Conservation (phyloP, 2,888 invertebrate species). For the Agonum fuliginosum region DNA sequence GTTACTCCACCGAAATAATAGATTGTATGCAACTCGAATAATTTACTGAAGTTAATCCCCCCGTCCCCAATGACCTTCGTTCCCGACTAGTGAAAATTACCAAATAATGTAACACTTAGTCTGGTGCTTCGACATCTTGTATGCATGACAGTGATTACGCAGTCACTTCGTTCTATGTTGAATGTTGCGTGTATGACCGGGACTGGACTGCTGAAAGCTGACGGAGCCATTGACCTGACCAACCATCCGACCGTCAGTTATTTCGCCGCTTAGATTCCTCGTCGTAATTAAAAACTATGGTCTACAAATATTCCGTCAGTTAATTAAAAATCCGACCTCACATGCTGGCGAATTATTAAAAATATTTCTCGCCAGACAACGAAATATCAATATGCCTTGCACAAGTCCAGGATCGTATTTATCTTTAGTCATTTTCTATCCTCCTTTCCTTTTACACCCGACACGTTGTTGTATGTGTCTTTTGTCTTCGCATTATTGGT, state of each 20-base stretch:
- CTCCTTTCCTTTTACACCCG: not conserved
- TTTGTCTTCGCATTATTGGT: constrained; percentile 36
- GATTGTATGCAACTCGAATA: constrained; percentile 66
- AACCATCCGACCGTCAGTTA: not conserved
- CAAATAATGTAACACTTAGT: constrained; percentile 60
- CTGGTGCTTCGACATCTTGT: constrained; percentile 52
- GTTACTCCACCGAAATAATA: constrained; percentile 65
- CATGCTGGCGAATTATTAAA: constrained; percentile 52
- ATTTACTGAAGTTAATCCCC: constrained; percentile 66
- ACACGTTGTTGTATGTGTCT: constrained; percentile 12
- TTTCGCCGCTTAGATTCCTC: constrained; percentile 25
- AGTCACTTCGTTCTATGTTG: constrained; percentile 32
- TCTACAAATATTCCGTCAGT: constrained; percentile 58
- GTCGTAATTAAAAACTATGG: constrained; percentile 59
- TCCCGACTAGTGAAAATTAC: constrained; percentile 61
- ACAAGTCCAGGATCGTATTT: constrained; percentile 12
- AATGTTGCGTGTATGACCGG: not conserved
- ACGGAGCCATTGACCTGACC: not conserved
- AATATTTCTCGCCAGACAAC: constrained; percentile 50
- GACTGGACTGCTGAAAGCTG: not conserved
- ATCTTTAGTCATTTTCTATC: not conserved
- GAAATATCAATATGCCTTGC: constrained; percentile 45
- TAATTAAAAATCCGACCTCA: constrained; percentile 54
- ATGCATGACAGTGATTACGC: constrained; percentile 53
- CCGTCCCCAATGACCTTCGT: constrained; percentile 53